Conservation (phyloP, 2,888 invertebrate genomes). For the Cordilura impudica region DNA sequence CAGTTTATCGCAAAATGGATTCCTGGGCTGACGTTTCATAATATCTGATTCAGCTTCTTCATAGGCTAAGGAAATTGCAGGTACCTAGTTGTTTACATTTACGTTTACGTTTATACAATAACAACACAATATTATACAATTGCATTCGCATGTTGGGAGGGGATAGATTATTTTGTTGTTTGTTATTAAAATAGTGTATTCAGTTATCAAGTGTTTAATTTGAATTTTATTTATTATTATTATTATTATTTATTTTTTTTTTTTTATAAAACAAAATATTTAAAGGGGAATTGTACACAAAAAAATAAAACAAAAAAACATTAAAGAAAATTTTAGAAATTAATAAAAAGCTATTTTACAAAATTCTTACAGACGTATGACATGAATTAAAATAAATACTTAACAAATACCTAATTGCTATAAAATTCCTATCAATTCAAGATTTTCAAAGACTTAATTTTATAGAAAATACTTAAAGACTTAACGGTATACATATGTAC, state of each 20-base stretch:
- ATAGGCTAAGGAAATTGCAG: constrained; percentile 98
- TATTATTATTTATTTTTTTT: no score
- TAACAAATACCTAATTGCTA: background rate
- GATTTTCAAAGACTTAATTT: no score
- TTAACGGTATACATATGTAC: no score
- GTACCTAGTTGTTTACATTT: constrained; percentile 83
- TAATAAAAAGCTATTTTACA: constrained; percentile 41
- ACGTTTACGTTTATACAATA: constrained; percentile 45
- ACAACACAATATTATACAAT: constrained; percentile 35
- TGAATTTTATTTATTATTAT: no score
- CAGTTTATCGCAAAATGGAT: constrained; percentile 98
- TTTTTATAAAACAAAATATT: background rate
- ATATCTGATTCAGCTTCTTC: constrained; percentile 99
- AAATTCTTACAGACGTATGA: background rate
- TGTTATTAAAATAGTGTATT: background rate
- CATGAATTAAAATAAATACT: background rate
- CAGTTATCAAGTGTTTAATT: background rate
- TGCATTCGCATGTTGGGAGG: constrained; percentile 8
- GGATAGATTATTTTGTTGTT: constrained; percentile 6
- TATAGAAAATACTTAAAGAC: background rate
- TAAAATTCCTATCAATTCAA: background rate
- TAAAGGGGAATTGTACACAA: constrained; percentile 39
- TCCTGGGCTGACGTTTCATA: constrained; percentile 98
- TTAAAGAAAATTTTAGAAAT: constrained; percentile 43
- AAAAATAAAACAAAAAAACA: constrained; percentile 41